These are phyloP conservation scores for Dichetophora obliterata DNA, from an alignment of 2,888 invertebrate genomes.

Conservation along the genomic window DNA sequence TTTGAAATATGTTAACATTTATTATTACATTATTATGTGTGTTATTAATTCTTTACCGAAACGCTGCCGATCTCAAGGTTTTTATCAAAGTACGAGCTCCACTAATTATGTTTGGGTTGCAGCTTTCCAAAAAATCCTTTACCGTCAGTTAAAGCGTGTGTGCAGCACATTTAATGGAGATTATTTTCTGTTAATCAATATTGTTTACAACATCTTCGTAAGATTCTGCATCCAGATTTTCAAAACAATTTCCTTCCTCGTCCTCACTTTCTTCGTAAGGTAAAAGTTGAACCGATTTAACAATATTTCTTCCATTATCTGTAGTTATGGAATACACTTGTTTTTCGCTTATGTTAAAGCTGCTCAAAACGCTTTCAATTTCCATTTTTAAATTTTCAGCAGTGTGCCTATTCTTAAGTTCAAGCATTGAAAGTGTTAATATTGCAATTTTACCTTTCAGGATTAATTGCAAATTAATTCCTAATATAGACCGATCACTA, in stretches of 20 bases:
- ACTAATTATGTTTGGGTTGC: neutral
- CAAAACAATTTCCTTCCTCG: neutral
- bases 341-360: neutral
- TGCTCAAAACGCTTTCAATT: conserved; percentile 7
- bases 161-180: neutral
- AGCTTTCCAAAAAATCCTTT: conserved; percentile 3
- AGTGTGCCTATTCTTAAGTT: neutral
- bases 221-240: neutral
- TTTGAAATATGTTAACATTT: too few species aligned
- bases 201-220: too few species aligned
- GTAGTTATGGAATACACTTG: conserved; percentile 26
- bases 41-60: neutral
- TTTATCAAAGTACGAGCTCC: neutral
- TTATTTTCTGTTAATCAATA: too few species aligned
- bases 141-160: conserved; percentile 5
- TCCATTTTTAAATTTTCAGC: neutral
- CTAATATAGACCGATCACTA: neutral
- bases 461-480: conserved; percentile 4
- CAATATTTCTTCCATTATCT: conserved; percentile 28
- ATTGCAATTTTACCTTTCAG: neutral
- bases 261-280: conserved; percentile 6
- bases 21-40: too few species aligned
- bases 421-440: conserved; percentile 1
- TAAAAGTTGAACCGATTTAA: conserved; percentile 23
- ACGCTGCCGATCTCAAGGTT: neutral